phyloP scores from a whole-genome alignment of 2,888 invertebrate species.

The Chironomus riparius region DNA sequence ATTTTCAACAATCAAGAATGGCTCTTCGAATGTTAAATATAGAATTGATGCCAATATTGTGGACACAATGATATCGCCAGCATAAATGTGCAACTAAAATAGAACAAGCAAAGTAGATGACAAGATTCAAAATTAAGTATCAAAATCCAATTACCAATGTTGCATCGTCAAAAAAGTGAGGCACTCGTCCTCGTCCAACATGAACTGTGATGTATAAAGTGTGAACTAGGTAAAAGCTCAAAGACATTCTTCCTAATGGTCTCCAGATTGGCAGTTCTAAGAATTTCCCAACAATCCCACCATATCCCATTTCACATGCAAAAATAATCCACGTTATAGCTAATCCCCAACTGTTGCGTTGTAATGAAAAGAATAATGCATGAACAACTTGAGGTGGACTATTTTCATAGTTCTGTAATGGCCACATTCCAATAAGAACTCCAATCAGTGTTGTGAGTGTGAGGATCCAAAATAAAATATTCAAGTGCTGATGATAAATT shows the following conservation, averaged over 20 bases:
- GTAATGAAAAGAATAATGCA: background rate
- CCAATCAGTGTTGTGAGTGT: background rate
- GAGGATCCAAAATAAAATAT: background rate
- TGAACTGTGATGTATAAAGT: background rate
- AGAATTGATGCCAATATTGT: background rate
- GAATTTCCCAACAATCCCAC: background rate
- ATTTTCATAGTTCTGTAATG: background rate
- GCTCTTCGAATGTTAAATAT: constrained; percentile 1
- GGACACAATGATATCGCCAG: background rate
- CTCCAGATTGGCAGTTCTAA: background rate
- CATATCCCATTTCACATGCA: background rate
- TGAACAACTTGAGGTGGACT: background rate
- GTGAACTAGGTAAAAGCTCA: constrained; percentile 7
- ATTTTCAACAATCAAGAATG: background rate
- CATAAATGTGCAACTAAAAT: background rate
- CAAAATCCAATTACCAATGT: background rate
- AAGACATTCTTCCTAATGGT: background rate
- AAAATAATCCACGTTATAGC: constrained; percentile 1
- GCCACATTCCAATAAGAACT: background rate
- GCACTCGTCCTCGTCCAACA: background rate
- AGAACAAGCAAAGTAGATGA: background rate
- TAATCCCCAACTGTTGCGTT: background rate
- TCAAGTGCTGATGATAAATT: background rate
- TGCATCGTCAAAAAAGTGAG: background rate
- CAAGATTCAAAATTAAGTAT: background rate